These are phyloP conservation scores for Drosophila micromelanica DNA, from an alignment of 1,140 invertebrate genomes.

Conservation along the genomic window DNA sequence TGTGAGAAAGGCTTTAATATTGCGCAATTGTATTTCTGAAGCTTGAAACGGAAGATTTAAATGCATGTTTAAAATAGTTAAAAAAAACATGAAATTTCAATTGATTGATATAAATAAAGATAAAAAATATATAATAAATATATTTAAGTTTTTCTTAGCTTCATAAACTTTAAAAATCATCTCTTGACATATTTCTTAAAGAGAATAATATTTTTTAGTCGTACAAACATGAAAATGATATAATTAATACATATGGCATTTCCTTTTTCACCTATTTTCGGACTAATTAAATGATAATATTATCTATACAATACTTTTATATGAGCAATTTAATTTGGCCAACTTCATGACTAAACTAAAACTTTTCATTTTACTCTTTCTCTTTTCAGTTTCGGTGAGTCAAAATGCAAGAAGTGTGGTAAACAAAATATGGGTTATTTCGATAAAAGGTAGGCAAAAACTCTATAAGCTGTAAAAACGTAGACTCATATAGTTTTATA, in stretches of 20 bases:
- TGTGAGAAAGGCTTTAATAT: neutral
- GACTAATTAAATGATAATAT: slow-evolving; percentile 4
- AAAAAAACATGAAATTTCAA: too few relatives aligned
- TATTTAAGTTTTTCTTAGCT: too few relatives aligned
- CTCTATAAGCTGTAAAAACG: neutral
- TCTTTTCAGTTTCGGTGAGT: slow-evolving; percentile 74
- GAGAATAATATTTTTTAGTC: neutral
- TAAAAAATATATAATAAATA: too few relatives aligned
- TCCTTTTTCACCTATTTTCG: slow-evolving; percentile 25
- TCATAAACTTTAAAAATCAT: too few relatives aligned
- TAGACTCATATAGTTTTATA: neutral
- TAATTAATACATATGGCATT: slow-evolving; percentile 24
- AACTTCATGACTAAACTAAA: slow-evolving; percentile 17
- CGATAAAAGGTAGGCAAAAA: slow-evolving; percentile 15
- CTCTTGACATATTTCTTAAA: neutral
- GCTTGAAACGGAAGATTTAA: too few relatives aligned
- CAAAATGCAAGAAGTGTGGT: slow-evolving; percentile 5
- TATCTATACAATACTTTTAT: slow-evolving; percentile 20
- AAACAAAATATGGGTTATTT: neutral
- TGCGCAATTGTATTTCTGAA: too few relatives aligned
- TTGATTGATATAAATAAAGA: too few relatives aligned
- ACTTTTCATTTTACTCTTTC: slow-evolving; percentile 38
- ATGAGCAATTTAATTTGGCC: slow-evolving; percentile 23
- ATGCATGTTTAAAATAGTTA: too few relatives aligned
- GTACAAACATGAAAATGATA: neutral